Evolutionary conservation across 2,113 vertebrate genomes (phyloP).

Genomic region (Apteryx mantelli): DNA sequence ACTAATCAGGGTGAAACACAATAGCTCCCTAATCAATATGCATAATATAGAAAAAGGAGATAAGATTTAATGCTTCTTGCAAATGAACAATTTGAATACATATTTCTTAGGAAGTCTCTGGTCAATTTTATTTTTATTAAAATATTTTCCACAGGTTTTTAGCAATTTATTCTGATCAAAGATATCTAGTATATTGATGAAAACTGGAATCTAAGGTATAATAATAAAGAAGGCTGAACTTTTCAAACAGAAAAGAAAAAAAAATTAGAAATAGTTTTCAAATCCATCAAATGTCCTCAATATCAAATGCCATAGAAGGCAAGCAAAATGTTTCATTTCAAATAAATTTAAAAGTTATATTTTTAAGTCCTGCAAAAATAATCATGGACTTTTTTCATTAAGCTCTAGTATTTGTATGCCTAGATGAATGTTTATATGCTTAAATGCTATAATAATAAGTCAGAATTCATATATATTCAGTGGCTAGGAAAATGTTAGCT

Average conservation of each 20-base stretch:
- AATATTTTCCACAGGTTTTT: not conserved
- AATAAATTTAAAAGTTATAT: not conserved
- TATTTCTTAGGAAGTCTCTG: not conserved
- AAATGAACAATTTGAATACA: not conserved
- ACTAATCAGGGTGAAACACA: slow-evolving; percentile 3
- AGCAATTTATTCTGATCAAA: not conserved
- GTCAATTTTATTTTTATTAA: not conserved
- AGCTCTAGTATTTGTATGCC: not conserved
- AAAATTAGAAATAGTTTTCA: not conserved
- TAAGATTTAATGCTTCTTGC: not conserved
- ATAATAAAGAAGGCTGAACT: not conserved
- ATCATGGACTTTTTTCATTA: not conserved
- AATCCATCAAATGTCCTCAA: not conserved
- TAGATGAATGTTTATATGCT: not conserved
- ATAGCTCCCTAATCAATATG: slow-evolving; percentile 18
- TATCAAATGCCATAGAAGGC: not conserved
- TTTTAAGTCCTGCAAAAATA: not conserved
- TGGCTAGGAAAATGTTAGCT: not conserved
- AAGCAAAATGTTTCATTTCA: not conserved
- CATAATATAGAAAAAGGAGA: not conserved
- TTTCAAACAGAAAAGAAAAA: not conserved
- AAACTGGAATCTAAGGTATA: not conserved
- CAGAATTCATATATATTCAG: not conserved
- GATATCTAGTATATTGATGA: not conserved
- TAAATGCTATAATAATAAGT: slow-evolving; percentile 11